Base-by-base conservation (phyloP, 2,888 invertebrate genomes). In the Hirtodrosophila cameraria region DNA sequence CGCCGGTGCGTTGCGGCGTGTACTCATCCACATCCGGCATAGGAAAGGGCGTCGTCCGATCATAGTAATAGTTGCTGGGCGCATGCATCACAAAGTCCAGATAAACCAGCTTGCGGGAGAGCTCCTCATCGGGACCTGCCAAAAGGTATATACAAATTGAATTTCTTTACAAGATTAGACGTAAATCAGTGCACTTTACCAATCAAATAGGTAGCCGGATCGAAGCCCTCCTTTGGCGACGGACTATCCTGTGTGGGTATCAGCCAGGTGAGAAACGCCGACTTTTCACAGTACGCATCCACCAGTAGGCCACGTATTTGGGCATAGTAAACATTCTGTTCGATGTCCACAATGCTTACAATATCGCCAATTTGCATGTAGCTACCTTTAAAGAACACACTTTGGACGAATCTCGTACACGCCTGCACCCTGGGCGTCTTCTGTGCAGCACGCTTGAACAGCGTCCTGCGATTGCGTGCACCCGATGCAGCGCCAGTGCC, bases 61-160 rank as follows among this genome's bases (percentile, higher is more conserved):
- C 93, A 87, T 94, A 94, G 90, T 95, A 97, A 91, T 97, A 97
- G 89, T 97, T 97, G 0, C 97, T 96, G 0, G 97, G 97, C 0
- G 97, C 97, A 86, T 97, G 97, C 95, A 97, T 97, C 12, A 97
- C 94, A 91, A 97, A 98, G 87, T 97, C 95, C 94, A 98, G 94
- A 74, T 94, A 96, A 23, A 96, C 96, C 48, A 98, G 91, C 89
- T 95, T 96, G 4, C 97, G 92, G 0, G 97, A 96, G 1, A 96
- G 91, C 71, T 97, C 97, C 91, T 98, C 98, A 88, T 97, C 97
- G 0, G 97, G 97, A 2, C 97, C 96, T 83, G 64, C 2, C 3
- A 23, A 6, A 54, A 35, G 0, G 0, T 6, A 16, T 1, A 1
- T 1, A n/a, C 11, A 4, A 25, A 3, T 20, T 15, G 18, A 18